Conservation (phyloP, 2,888 invertebrate genomes). For the Odontocerum albicorne region DNA sequence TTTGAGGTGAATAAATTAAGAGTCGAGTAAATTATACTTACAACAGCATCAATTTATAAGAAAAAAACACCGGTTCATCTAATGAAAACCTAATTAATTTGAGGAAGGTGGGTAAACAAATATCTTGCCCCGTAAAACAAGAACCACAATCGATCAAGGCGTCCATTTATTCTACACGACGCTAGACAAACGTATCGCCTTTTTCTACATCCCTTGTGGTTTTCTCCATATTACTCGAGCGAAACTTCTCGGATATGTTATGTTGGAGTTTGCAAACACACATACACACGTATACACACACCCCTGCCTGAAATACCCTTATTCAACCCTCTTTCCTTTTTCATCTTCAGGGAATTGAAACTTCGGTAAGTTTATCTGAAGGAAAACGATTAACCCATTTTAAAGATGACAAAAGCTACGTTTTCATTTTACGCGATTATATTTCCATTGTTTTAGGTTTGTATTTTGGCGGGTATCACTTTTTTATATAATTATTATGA, state of each 20-base stretch:
- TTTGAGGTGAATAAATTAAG: too few species aligned
- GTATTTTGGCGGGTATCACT: too few species aligned
- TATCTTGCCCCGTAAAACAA: too few species aligned
- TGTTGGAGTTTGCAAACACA: slow-evolving; percentile 24
- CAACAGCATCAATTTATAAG: too few species aligned
- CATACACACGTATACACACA: too few species aligned
- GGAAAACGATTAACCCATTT: slow-evolving; percentile 28
- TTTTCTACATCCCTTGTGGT: slow-evolving; percentile 7
- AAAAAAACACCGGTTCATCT: too few species aligned
- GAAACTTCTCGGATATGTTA: slow-evolving; percentile 16
- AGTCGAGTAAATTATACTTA: too few species aligned
- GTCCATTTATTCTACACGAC: background rate
- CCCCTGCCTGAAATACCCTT: background rate
- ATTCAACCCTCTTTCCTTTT: background rate
- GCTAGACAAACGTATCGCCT: background rate
- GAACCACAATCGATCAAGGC: background rate
- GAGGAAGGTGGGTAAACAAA: too few species aligned
- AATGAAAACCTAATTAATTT: too few species aligned
- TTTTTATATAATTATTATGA: too few species aligned
- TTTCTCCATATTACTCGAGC: slow-evolving; percentile 14
- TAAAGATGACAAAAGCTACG: slow-evolving; percentile 20
- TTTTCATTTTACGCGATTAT: slow-evolving; percentile 23
- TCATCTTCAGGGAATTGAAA: slow-evolving; percentile 3
- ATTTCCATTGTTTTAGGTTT: too few species aligned
- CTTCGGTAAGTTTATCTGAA: slow-evolving; percentile 17